phyloP scores from a whole-genome alignment of 2,888 invertebrate genomes.

The Drosophila prostipennis region DNA sequence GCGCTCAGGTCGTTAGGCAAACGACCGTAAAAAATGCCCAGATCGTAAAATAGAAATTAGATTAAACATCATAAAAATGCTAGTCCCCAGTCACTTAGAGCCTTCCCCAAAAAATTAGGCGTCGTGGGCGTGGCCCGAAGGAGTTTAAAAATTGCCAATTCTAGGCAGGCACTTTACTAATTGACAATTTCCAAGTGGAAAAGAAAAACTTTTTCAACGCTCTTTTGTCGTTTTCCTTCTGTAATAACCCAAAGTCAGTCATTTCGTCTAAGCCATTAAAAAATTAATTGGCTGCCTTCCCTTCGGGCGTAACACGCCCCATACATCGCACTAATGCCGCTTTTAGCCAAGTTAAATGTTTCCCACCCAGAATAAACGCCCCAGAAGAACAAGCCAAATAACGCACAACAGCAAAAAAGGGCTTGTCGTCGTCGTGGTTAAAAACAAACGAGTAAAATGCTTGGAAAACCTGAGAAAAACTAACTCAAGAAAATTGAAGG shows the following conservation, averaged over 20 bases:
- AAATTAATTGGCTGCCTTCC: conserved; percentile 74
- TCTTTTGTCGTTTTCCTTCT: conserved; percentile 22
- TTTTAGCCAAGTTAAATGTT: conserved; percentile 66
- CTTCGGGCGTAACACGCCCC: conserved; percentile 59
- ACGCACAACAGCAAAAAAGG: conserved; percentile 52
- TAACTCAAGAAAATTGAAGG: conserved; percentile 7
- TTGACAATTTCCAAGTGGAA: conserved; percentile 68
- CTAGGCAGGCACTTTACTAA: conserved; percentile 67
- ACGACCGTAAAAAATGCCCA: conserved; percentile 56
- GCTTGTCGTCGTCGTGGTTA: conserved; percentile 58
- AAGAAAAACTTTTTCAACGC: conserved; percentile 50
- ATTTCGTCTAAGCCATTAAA: conserved; percentile 76
- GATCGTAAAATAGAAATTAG: conserved; percentile 62
- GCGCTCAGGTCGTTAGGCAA: conserved; percentile 66
- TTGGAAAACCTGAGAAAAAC: conserved; percentile 28
- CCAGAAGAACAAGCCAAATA: conserved; percentile 26
- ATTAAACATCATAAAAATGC: conserved; percentile 76
- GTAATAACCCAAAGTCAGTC: conserved; percentile 72
- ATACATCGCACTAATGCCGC: conserved; percentile 69
- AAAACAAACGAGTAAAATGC: conserved; percentile 38
- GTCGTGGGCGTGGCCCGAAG: conserved; percentile 14
- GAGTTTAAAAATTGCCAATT: conserved; percentile 51
- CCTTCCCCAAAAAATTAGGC: conserved; percentile 2
- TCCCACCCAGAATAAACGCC: conserved; percentile 29
- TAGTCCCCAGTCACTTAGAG: conserved; percentile 66